These are phyloP conservation scores for Diadophis punctatus DNA, from an alignment of 2,113 vertebrate species.

Conservation along the genomic window DNA sequence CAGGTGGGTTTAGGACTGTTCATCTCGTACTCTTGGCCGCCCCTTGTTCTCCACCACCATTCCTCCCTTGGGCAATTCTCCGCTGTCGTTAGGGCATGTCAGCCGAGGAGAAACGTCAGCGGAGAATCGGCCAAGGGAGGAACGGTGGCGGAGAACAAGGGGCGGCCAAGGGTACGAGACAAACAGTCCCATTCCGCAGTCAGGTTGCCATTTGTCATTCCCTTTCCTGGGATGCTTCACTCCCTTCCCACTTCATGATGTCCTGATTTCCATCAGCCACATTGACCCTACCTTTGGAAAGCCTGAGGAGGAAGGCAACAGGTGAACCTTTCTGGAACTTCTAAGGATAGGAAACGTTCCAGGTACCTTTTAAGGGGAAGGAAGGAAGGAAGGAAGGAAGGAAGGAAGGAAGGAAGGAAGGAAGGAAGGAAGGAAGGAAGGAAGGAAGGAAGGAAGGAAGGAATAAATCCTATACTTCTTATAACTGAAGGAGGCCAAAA, in stretches of 20 bases:
- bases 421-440: too few species aligned
- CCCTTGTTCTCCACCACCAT: too few species aligned
- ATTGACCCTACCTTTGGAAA: background rate
- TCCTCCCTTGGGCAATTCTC: too few species aligned
- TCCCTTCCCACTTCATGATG: background rate
- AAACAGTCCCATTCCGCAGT: too few species aligned
- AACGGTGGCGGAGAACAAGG: too few species aligned
- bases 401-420: background rate
- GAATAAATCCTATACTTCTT: background rate
- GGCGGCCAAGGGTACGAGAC: too few species aligned
- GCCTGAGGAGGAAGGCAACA: background rate
- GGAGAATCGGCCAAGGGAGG: too few species aligned
- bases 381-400: background rate
- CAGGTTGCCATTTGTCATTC: background rate
- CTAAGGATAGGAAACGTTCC: background rate
- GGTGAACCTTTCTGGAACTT: background rate
- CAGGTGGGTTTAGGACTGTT: too few species aligned
- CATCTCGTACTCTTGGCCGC: too few species aligned
- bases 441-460: background rate
- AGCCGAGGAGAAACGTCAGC: too few species aligned
- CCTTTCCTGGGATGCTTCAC: background rate
- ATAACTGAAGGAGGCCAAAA: background rate
- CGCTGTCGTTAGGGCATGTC: too few species aligned
- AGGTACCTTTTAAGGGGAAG: background rate
- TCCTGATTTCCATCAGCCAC: background rate